Evolutionary conservation across 2,113 vertebrate genomes (phyloP).

Genomic region (Istiophorus platypterus): DNA sequence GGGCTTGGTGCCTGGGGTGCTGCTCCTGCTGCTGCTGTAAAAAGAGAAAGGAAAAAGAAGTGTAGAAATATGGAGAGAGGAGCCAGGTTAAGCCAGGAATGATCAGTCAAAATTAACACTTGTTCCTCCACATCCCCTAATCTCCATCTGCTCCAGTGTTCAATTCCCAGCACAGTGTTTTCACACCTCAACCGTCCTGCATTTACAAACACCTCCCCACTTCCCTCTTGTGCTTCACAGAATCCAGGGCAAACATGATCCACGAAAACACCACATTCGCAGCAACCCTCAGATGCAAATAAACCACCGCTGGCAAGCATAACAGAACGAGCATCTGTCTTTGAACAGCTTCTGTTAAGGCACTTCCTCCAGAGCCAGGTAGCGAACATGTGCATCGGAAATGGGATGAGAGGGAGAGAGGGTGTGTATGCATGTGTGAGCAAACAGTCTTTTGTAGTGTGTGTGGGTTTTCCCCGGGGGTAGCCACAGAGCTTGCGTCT

Average conservation of each 20-base stretch:
- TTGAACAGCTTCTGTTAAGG: slow-evolving; percentile 69
- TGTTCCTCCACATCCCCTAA: slow-evolving; percentile 58
- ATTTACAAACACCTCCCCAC: slow-evolving; percentile 62
- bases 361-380: slow-evolving; percentile 70
- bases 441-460: slow-evolving; percentile 74
- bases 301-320: slow-evolving; percentile 58
- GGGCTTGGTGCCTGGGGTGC: slow-evolving; percentile 93
- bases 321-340: slow-evolving; percentile 67
- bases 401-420: slow-evolving; percentile 64
- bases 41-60: slow-evolving; percentile 57
- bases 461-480: slow-evolving; percentile 72
- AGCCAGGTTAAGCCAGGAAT: slow-evolving; percentile 55
- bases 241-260: slow-evolving; percentile 65
- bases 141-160: slow-evolving; percentile 68
- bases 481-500: slow-evolving; percentile 64
- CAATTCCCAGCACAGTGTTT: slow-evolving; percentile 64
- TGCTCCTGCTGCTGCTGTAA: slow-evolving; percentile 95
- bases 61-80: slow-evolving; percentile 21
- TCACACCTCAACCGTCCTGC: slow-evolving; percentile 72
- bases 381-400: slow-evolving; percentile 71
- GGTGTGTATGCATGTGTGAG: slow-evolving; percentile 60
- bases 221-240: slow-evolving; percentile 57
- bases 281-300: slow-evolving; percentile 64
- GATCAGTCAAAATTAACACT: slow-evolving; percentile 73
- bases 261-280: slow-evolving; percentile 57